phyloP scores from a whole-genome alignment of 2,888 invertebrate species.

The Exephanes ischioxanthus region DNA sequence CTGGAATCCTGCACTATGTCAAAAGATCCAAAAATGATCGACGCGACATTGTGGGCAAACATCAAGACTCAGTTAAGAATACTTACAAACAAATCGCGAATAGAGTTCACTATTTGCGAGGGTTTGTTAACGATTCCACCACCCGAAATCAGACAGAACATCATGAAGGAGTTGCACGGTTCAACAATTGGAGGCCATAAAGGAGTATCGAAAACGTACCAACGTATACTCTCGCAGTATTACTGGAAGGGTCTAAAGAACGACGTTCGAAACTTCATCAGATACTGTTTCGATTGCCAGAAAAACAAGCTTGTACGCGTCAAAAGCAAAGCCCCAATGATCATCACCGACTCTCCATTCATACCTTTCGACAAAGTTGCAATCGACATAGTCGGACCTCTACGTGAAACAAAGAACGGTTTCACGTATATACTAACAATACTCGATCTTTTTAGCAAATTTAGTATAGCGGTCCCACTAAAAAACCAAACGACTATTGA shows the following conservation, averaged over 20 bases:
- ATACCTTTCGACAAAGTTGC: slow-evolving; percentile 46
- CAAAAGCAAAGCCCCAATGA: slow-evolving; percentile 47
- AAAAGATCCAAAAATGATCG: slow-evolving; percentile 14
- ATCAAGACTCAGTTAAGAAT: not conserved
- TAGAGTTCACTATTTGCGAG: slow-evolving; percentile 25
- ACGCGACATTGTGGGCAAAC: not conserved
- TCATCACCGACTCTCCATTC: slow-evolving; percentile 44
- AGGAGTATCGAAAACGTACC: slow-evolving; percentile 10
- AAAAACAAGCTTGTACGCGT: slow-evolving; percentile 42
- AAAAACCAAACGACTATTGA: slow-evolving; percentile 17
- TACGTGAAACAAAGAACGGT: slow-evolving; percentile 32
- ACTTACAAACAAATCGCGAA: not conserved
- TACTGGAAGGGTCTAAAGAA: slow-evolving; percentile 47
- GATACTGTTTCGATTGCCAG: slow-evolving; percentile 42
- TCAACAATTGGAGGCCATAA: slow-evolving; percentile 55
- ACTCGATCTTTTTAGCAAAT: slow-evolving; percentile 22
- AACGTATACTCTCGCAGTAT: slow-evolving; percentile 3
- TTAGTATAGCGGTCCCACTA: not conserved
- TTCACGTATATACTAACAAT: slow-evolving; percentile 45
- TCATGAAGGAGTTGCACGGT: slow-evolving; percentile 50
- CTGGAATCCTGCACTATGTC: slow-evolving; percentile 27
- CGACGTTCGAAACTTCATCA: slow-evolving; percentile 28
- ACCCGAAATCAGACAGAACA: slow-evolving; percentile 18
- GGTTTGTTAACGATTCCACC: slow-evolving; percentile 25
- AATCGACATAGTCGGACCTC: slow-evolving; percentile 58